phyloP scores from a whole-genome alignment of 2,888 invertebrate genomes.

The Galerucella pusilla region DNA sequence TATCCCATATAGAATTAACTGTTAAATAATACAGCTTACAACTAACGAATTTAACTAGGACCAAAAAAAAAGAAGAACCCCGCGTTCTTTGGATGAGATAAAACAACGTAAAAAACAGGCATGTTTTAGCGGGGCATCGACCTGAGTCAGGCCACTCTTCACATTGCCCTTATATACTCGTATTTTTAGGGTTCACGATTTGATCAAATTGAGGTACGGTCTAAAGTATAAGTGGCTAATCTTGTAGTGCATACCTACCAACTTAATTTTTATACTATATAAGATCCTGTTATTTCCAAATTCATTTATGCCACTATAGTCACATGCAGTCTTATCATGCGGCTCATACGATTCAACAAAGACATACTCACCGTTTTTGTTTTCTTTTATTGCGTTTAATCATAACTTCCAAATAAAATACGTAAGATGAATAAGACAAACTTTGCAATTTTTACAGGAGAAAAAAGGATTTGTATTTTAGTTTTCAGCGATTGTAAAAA shows the following conservation, averaged over 20 bases:
- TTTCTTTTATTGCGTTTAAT: no score
- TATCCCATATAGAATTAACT: constrained; percentile 30
- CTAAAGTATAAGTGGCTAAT: not conserved
- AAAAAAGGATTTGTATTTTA: no score
- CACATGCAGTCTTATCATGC: no score
- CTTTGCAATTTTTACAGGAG: no score
- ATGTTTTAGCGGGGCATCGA: constrained; percentile 58
- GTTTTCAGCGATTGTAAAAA: no score
- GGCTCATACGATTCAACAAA: no score
- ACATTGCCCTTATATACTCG: constrained; percentile 53
- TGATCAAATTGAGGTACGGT: constrained; percentile 36
- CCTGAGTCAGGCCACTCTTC: constrained; percentile 54
- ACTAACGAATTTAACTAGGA: constrained; percentile 39
- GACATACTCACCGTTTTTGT: no score
- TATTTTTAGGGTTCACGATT: constrained; percentile 45
- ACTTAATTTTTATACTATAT: not conserved
- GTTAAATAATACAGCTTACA: constrained; percentile 31
- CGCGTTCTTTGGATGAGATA: constrained; percentile 55
- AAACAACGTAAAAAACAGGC: constrained; percentile 56
- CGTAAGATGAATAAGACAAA: no score
- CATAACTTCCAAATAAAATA: no score
- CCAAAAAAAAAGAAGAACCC: constrained; percentile 40
- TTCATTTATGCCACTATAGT: no score
- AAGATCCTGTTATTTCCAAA: no score
- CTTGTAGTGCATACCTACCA: not conserved